Percentiles rank a stretch among this genome's conserved stretches.
Conservation (phyloP, 2,888 invertebrate genomes). For the Epinotia bilunana region DNA sequence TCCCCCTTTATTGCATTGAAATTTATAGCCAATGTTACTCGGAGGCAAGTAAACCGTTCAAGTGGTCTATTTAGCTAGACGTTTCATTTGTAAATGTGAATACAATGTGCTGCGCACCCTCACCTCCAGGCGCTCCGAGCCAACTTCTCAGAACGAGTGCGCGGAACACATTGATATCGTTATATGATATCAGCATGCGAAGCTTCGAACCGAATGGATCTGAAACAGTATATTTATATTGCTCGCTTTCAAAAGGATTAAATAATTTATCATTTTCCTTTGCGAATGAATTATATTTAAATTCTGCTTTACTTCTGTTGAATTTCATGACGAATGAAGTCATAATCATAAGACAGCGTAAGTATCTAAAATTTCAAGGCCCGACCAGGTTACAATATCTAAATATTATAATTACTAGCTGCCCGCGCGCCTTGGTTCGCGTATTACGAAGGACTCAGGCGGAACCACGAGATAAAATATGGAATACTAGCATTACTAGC, state of each 20-base stretch:
- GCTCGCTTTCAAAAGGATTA: slow-evolving; percentile 12
- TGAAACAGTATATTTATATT: slow-evolving; percentile 19
- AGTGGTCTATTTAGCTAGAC: background rate
- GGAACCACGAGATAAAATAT: too few relatives aligned
- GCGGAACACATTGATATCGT: background rate
- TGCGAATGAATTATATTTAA: background rate
- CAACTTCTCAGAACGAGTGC: background rate
- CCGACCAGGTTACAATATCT: too few relatives aligned
- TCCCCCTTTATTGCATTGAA: slow-evolving; percentile 26
- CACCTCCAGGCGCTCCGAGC: background rate
- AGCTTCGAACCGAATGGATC: background rate
- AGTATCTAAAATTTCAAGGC: background rate
- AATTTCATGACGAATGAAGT: background rate
- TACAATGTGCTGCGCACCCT: background rate
- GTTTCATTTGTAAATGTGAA: background rate
- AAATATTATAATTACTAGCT: too few relatives aligned
- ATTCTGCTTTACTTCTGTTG: background rate
- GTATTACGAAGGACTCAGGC: too few relatives aligned
- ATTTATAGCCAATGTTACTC: slow-evolving; percentile 43
- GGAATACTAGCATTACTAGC: too few relatives aligned
- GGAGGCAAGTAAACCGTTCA: slow-evolving; percentile 32
- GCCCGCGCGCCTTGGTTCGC: too few relatives aligned
- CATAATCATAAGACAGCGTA: background rate
- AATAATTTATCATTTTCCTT: slow-evolving; percentile 4
- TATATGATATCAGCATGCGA: background rate